A percentile compares a stretch with the other conserved stretches of the same genome.
phyloP scores from a whole-genome alignment of 2,888 invertebrate genomes.

The Amblyteles armatorius region DNA sequence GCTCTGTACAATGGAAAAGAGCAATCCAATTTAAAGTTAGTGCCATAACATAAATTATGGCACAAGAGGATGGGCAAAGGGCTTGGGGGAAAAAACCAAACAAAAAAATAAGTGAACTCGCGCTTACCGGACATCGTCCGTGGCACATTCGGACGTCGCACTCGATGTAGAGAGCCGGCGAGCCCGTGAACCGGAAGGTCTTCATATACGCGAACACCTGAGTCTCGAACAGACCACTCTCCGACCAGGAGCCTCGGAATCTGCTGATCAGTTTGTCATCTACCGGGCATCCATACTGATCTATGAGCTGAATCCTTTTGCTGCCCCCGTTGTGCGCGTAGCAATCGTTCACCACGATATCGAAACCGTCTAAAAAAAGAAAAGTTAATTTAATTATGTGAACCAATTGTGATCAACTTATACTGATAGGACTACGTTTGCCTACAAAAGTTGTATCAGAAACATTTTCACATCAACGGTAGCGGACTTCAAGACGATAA shows the following conservation, averaged over 20 bases:
- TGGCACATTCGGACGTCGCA: slow-evolving; percentile 98
- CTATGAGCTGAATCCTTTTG: slow-evolving; percentile 95
- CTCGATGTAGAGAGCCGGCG: slow-evolving; percentile 96
- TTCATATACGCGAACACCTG: slow-evolving; percentile 98
- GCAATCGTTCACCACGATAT: slow-evolving; percentile 97
- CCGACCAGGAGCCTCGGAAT: slow-evolving; percentile 97
- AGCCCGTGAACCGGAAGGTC: slow-evolving; percentile 96
- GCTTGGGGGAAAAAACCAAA: neutral
- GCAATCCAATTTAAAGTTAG: neutral
- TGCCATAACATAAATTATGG: too few species aligned
- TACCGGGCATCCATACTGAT: slow-evolving; percentile 96
- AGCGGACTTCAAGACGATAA: too few species aligned
- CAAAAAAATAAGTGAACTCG: slow-evolving; percentile 16
- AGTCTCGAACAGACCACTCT: slow-evolving; percentile 95
- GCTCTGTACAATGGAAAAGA: slow-evolving; percentile 86
- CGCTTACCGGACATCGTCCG: slow-evolving; percentile 95
- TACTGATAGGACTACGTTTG: neutral
- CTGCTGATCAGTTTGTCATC: slow-evolving; percentile 96
- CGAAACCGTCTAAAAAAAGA: slow-evolving; percentile 92
- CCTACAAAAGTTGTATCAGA: slow-evolving; percentile 41
- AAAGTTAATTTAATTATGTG: too few species aligned
- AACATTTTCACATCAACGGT: neutral
- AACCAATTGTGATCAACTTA: neutral
- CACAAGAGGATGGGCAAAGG: too few species aligned
- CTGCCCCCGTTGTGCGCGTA: slow-evolving; percentile 97